Evolutionary conservation across 2,113 vertebrate genomes (phyloP).

Genomic region (Neomonachus schauinslandi): DNA sequence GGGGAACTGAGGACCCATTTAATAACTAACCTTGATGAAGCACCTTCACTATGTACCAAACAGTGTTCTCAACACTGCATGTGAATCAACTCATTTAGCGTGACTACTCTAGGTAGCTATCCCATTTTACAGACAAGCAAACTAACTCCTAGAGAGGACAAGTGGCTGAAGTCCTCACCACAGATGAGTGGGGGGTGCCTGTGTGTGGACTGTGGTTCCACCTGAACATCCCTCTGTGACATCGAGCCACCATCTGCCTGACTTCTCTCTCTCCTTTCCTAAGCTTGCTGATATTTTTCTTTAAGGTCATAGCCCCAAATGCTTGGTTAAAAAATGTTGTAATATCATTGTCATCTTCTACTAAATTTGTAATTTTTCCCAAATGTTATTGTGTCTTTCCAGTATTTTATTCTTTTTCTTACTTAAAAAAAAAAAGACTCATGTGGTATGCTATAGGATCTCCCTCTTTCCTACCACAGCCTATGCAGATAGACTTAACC

Average conservation of each 20-base stretch:
- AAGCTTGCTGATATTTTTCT: neutral
- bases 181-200: rapidly evolving
- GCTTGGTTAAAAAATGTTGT: neutral
- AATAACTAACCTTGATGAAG: neutral
- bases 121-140: neutral
- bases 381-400: neutral
- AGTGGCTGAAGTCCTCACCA: neutral
- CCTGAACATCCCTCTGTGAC: too few species aligned
- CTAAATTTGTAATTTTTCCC: neutral
- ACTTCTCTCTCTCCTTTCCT: neutral
- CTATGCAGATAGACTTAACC: neutral
- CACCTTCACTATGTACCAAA: neutral
- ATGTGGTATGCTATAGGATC: neutral
- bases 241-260: neutral
- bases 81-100: neutral
- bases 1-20: neutral
- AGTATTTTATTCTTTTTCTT: neutral
- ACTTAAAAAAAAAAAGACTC: neutral
- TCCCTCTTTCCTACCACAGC: neutral
- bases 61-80: neutral
- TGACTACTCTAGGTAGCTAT: neutral
- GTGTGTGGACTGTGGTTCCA: neutral
- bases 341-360: neutral
- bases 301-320: neutral
- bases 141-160: neutral